phyloP scores from a whole-genome alignment of 2,113 vertebrate species.

The Siphamia tubifer region DNA sequence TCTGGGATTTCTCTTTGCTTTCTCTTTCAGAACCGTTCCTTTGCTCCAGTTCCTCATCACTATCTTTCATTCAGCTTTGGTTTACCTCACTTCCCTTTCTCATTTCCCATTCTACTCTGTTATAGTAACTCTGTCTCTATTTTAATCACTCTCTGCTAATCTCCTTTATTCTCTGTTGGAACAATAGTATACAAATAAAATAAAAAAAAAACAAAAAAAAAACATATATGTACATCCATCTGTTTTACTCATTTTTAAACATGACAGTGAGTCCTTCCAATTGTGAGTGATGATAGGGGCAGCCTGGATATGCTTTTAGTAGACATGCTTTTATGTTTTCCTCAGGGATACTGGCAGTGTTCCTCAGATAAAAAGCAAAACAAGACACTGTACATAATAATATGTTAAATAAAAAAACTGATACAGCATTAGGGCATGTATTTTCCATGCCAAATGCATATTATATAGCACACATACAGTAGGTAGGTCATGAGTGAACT shows the following conservation, averaged over 20 bases:
- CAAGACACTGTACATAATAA: not conserved
- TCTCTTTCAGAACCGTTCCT: conserved; percentile 7
- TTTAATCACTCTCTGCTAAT: conserved; percentile 41
- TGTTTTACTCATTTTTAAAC: conserved; percentile 18
- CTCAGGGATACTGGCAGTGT: not conserved
- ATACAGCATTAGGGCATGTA: no score
- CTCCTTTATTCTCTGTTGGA: conserved; percentile 29
- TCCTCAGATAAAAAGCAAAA: not conserved
- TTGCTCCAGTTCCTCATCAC: conserved; percentile 9
- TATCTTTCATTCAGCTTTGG: conserved; percentile 32
- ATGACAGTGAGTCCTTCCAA: conserved; percentile 11
- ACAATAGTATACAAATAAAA: conserved; percentile 25
- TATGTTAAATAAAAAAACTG: not conserved
- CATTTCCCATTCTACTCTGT: conserved; percentile 44
- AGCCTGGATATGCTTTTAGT: not conserved
- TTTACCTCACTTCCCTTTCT: conserved; percentile 48
- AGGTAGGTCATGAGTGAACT: no score
- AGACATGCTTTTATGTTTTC: not conserved
- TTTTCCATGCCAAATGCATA: no score
- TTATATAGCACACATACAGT: no score
- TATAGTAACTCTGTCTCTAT: conserved; percentile 35
- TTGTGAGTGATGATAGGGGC: not conserved
- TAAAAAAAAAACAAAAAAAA: conserved; percentile 16
- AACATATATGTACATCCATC: not conserved
- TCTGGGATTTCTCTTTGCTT: conserved; percentile 8